A percentile compares a stretch with the other conserved stretches of the same genome.
These are phyloP conservation scores for Andrena chrysosceles DNA, from an alignment of 2,888 invertebrate genomes.

Conservation along the genomic window DNA sequence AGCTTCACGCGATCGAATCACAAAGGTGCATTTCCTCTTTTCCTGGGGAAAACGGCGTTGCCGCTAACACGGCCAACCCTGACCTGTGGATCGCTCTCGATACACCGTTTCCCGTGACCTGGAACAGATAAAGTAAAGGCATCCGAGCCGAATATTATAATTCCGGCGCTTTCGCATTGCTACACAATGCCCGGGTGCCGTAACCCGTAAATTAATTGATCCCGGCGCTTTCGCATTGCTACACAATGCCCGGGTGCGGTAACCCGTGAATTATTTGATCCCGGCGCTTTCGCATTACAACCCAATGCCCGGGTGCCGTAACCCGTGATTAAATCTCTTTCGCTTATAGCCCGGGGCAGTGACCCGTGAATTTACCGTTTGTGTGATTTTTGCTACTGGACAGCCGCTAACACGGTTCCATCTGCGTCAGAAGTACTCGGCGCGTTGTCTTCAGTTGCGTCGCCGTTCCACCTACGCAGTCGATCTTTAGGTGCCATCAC, in stretches of 20 bases:
- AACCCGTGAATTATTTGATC: too few species aligned
- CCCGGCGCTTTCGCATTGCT: too few species aligned
- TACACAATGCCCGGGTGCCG: not conserved
- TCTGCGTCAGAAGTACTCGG: not conserved
- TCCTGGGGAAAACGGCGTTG: not conserved
- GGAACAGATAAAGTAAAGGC: not conserved
- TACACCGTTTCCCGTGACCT: not conserved
- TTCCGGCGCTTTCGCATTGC: not conserved
- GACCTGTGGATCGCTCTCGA: conserved; percentile 6
- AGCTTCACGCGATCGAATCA: too few species aligned
- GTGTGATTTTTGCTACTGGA: too few species aligned
- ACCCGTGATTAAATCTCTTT: too few species aligned
- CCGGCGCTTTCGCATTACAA: too few species aligned
- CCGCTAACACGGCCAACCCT: conserved; percentile 5
- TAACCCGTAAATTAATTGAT: not conserved
- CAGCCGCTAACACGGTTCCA: not conserved
- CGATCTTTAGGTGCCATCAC: not conserved
- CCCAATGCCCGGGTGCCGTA: too few species aligned
- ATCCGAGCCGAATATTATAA: not conserved
- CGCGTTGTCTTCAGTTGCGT: not conserved
- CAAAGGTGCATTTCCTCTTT: not conserved
- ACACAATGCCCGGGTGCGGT: too few species aligned
- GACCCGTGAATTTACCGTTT: not conserved
- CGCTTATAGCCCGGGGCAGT: too few species aligned
- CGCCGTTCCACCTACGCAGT: not conserved